phyloP scores from a whole-genome alignment of 2,797 vertebrate species.

The Podarcis siculus region DNA sequence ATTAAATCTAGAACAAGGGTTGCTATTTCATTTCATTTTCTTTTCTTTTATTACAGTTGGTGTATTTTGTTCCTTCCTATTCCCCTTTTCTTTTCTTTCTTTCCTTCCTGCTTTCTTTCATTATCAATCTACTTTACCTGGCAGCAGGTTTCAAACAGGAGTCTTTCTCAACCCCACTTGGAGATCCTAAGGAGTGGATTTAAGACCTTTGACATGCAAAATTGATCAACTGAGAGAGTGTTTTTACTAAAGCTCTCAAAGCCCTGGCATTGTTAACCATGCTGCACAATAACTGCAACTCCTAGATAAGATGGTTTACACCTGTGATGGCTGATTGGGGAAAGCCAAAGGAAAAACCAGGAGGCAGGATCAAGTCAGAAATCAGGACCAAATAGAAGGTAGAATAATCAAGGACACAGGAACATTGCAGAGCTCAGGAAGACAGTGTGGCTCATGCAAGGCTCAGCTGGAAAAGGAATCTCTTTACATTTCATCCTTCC shows the following conservation, averaged over 20 bases:
- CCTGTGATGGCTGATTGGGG: no score
- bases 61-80: neutral
- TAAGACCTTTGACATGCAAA: no score
- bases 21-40: no score
- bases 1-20: neutral
- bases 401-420: no score
- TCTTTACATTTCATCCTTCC: no score
- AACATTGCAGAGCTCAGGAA: no score
- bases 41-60: neutral
- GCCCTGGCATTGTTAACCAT: neutral
- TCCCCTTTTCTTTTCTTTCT: neutral
- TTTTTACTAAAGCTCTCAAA: neutral
- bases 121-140: neutral
- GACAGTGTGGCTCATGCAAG: no score
- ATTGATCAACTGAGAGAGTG: neutral
- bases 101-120: neutral
- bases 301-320: neutral
- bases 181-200: neutral
- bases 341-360: no score
- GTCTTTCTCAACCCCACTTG: neutral
- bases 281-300: neutral
- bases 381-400: no score
- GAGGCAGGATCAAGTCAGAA: no score
- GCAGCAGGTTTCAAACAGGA: neutral
- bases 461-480: no score